phyloP scores from a whole-genome alignment of 2,113 vertebrate species.

The Crotalus tigris region DNA sequence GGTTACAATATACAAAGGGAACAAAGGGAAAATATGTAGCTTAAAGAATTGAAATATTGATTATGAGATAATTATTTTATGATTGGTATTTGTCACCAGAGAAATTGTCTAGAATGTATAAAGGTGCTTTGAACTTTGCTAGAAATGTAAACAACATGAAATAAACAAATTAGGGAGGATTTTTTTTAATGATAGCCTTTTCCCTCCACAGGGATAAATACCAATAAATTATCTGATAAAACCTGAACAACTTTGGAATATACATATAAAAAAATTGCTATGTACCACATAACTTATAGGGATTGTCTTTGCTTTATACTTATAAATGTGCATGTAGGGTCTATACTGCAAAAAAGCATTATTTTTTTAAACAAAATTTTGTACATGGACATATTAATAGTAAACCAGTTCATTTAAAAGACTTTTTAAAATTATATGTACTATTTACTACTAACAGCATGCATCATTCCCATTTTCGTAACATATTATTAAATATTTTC shows the following conservation, averaged over 20 bases:
- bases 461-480: constrained; percentile 42
- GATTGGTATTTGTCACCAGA: no score
- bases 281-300: background rate
- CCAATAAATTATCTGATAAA: background rate
- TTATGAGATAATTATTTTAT: no score
- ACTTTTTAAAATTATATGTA: constrained; percentile 25
- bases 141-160: no score
- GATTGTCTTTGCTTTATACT: constrained; percentile 20
- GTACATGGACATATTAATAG: constrained; percentile 16
- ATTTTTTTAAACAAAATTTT: background rate
- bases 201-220: background rate
- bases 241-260: background rate
- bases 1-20: no score
- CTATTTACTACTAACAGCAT: constrained; percentile 25
- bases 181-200: background rate
- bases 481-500: constrained; percentile 42
- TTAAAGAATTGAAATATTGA: no score
- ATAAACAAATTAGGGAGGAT: background rate
- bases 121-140: no score
- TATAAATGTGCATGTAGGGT: constrained; percentile 31
- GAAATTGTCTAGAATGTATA: no score
- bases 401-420: constrained; percentile 33
- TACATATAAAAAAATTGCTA: background rate
- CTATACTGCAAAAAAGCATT: constrained; percentile 28
- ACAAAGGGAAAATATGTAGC: no score